phyloP scores from a whole-genome alignment of 1,140 invertebrate genomes.

The Theocolax elegans region DNA sequence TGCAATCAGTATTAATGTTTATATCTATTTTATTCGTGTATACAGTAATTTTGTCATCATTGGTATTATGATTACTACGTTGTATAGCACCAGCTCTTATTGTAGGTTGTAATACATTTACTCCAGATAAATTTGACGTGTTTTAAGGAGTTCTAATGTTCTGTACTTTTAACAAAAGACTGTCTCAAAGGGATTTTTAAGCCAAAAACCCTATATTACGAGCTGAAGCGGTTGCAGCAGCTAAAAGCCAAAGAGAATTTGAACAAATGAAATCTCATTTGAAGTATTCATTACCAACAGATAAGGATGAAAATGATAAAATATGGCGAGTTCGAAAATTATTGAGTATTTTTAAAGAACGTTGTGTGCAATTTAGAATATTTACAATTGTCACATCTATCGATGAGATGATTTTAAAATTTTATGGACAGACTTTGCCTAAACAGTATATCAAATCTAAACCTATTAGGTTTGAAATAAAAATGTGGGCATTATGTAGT shows the following conservation, averaged over 20 bases:
- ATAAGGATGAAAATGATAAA: constrained; percentile 27
- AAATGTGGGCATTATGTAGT: constrained; percentile 12
- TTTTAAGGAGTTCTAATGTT: constrained; percentile 36
- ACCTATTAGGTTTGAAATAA: constrained; percentile 35
- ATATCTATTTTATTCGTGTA: too few species aligned
- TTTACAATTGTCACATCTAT: constrained; percentile 25
- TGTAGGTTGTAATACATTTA: constrained; percentile 21
- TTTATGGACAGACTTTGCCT: background rate
- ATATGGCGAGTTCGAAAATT: constrained; percentile 29
- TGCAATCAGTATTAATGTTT: too few species aligned
- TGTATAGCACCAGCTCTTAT: too few species aligned
- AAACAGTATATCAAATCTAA: constrained; percentile 34
- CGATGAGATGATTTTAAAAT: constrained; percentile 39
- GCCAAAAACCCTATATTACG: constrained; percentile 17
- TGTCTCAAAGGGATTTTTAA: constrained; percentile 34
- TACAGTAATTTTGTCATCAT: too few species aligned
- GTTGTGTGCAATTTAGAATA: constrained; percentile 27
- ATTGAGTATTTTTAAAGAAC: constrained; percentile 28
- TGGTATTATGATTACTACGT: too few species aligned
- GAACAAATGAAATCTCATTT: constrained; percentile 31
- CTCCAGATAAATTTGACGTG: constrained; percentile 18
- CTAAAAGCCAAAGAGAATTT: constrained; percentile 32
- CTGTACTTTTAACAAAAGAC: constrained; percentile 24
- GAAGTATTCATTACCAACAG: constrained; percentile 18
- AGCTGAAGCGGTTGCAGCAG: background rate